These are phyloP conservation scores for Bolinopsis microptera DNA, from an alignment of 37 sponge, comb jelly and placozoan species.

Conservation along the genomic window DNA sequence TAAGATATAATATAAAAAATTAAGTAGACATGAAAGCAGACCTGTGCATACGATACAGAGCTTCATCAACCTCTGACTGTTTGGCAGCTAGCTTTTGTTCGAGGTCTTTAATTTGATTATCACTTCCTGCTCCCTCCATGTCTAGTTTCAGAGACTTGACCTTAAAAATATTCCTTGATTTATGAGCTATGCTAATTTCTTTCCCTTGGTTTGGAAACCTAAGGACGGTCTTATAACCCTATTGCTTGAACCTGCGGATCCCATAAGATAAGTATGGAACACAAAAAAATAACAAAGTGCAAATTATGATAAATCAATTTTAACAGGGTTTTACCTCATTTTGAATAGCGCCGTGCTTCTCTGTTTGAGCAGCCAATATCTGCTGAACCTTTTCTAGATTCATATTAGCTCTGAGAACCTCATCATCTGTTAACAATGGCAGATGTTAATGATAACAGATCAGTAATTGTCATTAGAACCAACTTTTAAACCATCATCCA, in stretches of 20 bases:
- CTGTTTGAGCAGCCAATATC: neutral
- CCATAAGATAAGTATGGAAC: no score
- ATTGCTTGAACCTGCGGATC: no score
- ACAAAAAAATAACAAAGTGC: no score
- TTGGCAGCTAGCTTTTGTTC: slow-evolving; percentile 57
- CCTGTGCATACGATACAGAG: slow-evolving; percentile 38
- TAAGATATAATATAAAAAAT: neutral
- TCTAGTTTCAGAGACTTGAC: slow-evolving; percentile 39
- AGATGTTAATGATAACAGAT: no score
- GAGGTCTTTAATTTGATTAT: slow-evolving; percentile 45
- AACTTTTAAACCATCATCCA: no score
- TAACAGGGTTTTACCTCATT: slow-evolving; percentile 22
- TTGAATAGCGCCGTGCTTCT: neutral
- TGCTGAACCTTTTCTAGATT: slow-evolving; percentile 23
- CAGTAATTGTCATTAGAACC: no score
- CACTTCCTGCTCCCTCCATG: slow-evolving; percentile 53
- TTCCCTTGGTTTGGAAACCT: no score
- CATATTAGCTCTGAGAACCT: neutral
- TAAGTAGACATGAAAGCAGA: neutral
- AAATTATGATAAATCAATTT: no score
- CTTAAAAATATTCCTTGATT: neutral
- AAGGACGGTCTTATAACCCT: no score
- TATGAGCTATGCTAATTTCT: no score
- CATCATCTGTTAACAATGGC: neutral
- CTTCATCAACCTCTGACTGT: slow-evolving; percentile 41